Evolutionary conservation across 2,113 vertebrate genomes (phyloP), one percentile per base, ranked within the genome.

Genomic region (Phrynosoma platyrhinos): DNA sequence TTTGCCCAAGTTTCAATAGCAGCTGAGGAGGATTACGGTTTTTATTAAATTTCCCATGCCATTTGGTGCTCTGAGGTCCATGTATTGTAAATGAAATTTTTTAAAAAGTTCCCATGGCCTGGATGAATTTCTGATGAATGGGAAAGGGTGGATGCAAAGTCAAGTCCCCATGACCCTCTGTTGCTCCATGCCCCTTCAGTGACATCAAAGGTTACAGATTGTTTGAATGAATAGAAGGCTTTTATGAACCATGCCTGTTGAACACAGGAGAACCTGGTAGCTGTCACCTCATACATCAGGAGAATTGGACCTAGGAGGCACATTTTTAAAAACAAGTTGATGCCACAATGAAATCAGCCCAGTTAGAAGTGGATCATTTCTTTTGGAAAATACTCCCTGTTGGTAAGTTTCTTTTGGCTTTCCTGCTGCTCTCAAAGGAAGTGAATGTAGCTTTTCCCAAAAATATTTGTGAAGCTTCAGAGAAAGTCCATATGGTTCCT

Each of bases 161-260:
- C 76, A 71, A 87, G 69, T 90, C 62, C 93, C 93, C 94, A 83
- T 93, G 92, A 95, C 94, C 94, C 91, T 91, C 87, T 87, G 90
- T 79, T 87, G 86, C 83, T 92, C 83, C 92, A 88, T 91, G 90
- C 71, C 93, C 90, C 72, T 93, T 87, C 92, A 95, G 94, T 92
- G 95, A 95, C 95, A 95, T 94, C 94, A 95, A 95, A 96, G 94
- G 92, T 92, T 96, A 94, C 92, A 94, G 92, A 93, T 77, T 95
- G 93, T 95, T 91, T 86, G 90, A 90, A 88, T 96, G 95, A 97
- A 96, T 95, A 95, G 89, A 95, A 20, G 36, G 84, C 82, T 88
- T 92, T 92, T 93, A 91, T 79, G 94, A 94, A 95, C 92, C 78
- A 14, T 0, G 0, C 93, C 94, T 94, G 32, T 86, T 90, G 36